Percentiles rank a stretch among this genome's conserved stretches.
phyloP scores from a whole-genome alignment of 2,113 vertebrate species.

The Lanius collurio region DNA sequence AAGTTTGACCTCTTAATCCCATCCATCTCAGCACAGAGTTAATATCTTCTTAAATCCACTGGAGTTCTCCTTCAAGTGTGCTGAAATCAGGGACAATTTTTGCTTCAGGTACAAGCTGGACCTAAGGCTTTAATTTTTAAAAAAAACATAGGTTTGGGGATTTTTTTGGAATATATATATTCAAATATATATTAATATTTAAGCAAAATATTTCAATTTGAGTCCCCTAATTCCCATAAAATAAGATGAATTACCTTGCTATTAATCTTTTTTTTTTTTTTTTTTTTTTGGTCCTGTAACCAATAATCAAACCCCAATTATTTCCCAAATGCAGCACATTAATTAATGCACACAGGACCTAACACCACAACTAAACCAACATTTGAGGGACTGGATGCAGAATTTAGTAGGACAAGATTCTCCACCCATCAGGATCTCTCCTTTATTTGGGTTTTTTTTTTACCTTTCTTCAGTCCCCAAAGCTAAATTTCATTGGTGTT shows the following conservation, averaged over 20 bases:
- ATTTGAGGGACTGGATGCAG: neutral
- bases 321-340: neutral
- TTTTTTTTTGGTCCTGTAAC: neutral
- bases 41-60: constrained; percentile 22
- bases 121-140: neutral
- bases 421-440: accelerated
- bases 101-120: neutral
- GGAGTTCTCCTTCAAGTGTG: neutral
- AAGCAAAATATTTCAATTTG: neutral
- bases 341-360: neutral
- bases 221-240: neutral
- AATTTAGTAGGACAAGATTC: neutral
- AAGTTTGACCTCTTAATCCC: constrained; percentile 34
- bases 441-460: neutral
- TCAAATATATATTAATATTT: neutral
- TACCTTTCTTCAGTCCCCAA: neutral
- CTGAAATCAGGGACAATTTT: neutral
- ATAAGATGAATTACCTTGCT: neutral
- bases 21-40: constrained; percentile 33
- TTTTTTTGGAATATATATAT: neutral
- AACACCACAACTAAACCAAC: neutral
- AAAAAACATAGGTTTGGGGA: neutral
- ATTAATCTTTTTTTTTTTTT: neutral
- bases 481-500: neutral
- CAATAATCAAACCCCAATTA: neutral